A percentile compares a stretch with the other conserved stretches of the same genome.
Evolutionary conservation across 2,113 vertebrate species (phyloP).

Genomic region (Jacana jacana): DNA sequence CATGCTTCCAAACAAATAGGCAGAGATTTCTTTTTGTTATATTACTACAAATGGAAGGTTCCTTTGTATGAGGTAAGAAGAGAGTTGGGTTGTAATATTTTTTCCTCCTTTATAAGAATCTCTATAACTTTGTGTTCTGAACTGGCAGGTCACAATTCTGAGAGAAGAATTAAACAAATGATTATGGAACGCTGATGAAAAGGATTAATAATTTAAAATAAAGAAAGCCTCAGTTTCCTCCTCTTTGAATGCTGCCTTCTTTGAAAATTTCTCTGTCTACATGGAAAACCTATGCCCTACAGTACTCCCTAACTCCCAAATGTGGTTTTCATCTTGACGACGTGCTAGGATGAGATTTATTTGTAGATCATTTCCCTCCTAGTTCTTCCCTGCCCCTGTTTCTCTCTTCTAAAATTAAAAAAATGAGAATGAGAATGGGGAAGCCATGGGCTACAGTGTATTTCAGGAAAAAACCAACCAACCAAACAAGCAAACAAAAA

Average conservation of each 20-base stretch:
- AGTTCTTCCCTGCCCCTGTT: neutral
- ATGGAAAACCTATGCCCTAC: neutral
- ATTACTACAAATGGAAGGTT: neutral
- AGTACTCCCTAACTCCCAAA: neutral
- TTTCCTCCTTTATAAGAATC: neutral
- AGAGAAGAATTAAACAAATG: neutral
- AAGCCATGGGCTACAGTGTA: neutral
- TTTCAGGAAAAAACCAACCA: neutral
- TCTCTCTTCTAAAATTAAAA: neutral
- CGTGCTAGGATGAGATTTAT: neutral
- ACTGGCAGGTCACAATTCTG: neutral
- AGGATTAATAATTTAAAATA: neutral
- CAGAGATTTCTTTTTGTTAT: neutral
- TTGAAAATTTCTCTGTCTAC: neutral
- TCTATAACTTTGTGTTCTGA: neutral
- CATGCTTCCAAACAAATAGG: neutral
- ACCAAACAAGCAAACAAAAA: too few relatives aligned
- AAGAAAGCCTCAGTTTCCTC: neutral
- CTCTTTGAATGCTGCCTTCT: rapidly evolving
- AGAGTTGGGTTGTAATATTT: neutral
- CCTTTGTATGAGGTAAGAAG: neutral
- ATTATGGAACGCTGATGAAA: neutral
- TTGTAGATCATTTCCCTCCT: neutral
- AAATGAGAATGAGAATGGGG: rapidly evolving
- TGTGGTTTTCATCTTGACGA: neutral